These are phyloP conservation scores for Melanerpes aurifrons DNA, from an alignment of 2,113 vertebrate species.

Conservation along the genomic window DNA sequence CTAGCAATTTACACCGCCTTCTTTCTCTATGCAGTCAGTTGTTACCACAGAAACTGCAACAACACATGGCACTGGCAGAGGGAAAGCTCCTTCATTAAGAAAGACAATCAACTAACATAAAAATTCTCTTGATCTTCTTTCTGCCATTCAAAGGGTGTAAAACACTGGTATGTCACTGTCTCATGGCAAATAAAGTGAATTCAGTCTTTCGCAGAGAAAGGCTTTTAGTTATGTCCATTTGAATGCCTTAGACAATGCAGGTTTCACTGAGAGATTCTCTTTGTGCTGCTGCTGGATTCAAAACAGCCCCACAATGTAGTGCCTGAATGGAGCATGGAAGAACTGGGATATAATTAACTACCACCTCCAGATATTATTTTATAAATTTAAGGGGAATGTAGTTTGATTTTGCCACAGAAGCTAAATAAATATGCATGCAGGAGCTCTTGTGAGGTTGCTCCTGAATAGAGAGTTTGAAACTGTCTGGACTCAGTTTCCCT, in stretches of 20 bases:
- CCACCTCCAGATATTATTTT: not conserved
- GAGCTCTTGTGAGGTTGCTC: not conserved
- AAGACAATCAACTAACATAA: not conserved
- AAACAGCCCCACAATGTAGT: not conserved
- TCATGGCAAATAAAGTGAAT: not conserved
- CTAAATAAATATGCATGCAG: not conserved
- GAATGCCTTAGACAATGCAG: not conserved
- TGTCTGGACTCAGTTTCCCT: not conserved
- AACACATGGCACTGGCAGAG: not conserved
- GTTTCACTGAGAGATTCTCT: not conserved
- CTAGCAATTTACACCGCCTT: slow-evolving; percentile 1
- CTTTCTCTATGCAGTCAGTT: not conserved
- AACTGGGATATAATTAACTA: not conserved
- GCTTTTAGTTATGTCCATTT: not conserved
- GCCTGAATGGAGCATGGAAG: not conserved
- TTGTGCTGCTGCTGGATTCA: not conserved
- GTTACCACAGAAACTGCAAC: slow-evolving; percentile 67
- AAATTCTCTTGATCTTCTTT: not conserved
- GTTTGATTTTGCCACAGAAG: not conserved
- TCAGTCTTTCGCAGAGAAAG: not conserved
- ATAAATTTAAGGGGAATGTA: not conserved
- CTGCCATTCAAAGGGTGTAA: not conserved
- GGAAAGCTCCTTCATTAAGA: slow-evolving; percentile 40
- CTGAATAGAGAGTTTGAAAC: not conserved
- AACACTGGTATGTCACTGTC: not conserved